Base-by-base conservation (phyloP, 2,113 vertebrate genomes). In the Indicator indicator region DNA sequence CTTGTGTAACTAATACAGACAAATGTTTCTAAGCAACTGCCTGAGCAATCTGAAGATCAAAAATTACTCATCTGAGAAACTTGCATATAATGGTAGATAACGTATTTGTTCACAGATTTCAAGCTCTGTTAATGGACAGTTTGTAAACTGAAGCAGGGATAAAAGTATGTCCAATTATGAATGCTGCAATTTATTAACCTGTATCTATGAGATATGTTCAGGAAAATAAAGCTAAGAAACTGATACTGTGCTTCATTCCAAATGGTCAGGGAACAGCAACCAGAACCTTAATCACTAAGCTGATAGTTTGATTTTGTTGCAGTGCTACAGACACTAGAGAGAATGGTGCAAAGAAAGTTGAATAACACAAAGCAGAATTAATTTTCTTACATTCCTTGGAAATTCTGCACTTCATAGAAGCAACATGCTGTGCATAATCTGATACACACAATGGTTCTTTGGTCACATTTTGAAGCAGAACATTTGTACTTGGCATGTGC, bases 41-140 rank as follows among this genome's bases (percentile, higher is more conserved):
- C 62, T 75, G 85, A 94, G 92, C 95, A 94, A 95, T 96, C 91
- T 42, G 54, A 83, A 86, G 85, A 95, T 95, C 95, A 95, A 82
- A 95, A 97, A 96, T 95, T 95, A 96, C 94, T 96, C 94, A 96
- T 93, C 83, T 96, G 95, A 94, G 82, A 97, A 96, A 94, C 91
- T 93, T 91, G 73, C 6, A 2, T 89, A 90, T 78, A 91, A 94
- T 94, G 63, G 85, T 42, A 71, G 89, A 62, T 94, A 95, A 95
- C 90, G 69, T 93, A 93, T 91, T 93, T 95, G 83, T 90, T 90
- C 91, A 89, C 87, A 95, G 83, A 93, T 95, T 91, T 94, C 91
- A 96, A 52, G 90, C 65, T 93, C 94, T 94, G 76, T 84, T 95
- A 95, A 92, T 88, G 71, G 93, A 77, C 85, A 83, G 87, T 95